phyloP scores from a whole-genome alignment of 2,888 invertebrate species.

The Cacoxenus indagator region DNA sequence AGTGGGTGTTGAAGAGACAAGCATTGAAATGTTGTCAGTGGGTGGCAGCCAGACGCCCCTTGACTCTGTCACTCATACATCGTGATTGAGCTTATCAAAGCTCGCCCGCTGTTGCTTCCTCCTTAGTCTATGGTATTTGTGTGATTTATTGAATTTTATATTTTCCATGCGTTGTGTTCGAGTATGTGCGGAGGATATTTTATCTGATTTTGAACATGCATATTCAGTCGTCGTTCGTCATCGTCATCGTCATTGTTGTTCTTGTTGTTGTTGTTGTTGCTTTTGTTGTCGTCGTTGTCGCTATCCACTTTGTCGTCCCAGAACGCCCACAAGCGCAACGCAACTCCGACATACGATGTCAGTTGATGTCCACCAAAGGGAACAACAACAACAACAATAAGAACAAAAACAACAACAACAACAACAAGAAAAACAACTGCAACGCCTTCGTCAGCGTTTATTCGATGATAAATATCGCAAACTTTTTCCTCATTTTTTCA shows the following conservation, averaged over 20 bases:
- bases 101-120: conserved; percentile 21
- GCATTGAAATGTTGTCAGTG: background rate
- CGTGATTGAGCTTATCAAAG: background rate
- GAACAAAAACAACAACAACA: conserved; percentile 35
- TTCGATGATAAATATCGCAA: conserved; percentile 50
- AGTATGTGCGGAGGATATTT: conserved; percentile 34
- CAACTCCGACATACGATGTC: background rate
- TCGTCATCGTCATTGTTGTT: too few relatives aligned
- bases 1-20: conserved; percentile 32
- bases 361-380: background rate
- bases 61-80: background rate
- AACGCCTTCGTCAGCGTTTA: conserved; percentile 44
- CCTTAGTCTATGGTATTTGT: conserved; percentile 39
- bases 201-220: conserved; percentile 65
- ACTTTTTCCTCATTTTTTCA: conserved; percentile 26
- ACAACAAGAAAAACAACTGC: conserved; percentile 34
- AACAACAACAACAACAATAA: conserved; percentile 5
- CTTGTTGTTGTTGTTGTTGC: conserved; percentile 19
- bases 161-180: conserved; percentile 39
- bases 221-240: too few relatives aligned
- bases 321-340: conserved; percentile 52
- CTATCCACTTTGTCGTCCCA: conserved; percentile 47
- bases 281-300: too few relatives aligned
- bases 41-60: background rate
- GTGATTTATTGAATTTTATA: conserved; percentile 65